Percentiles rank a stretch among this genome's conserved stretches.
These are phyloP conservation scores for Rattus norvegicus DNA, from an alignment of 2,113 vertebrate genomes.

Conservation along the genomic window GRCr8 NC_086021.1:183394501-183395000, in stretches of 20 bases:
- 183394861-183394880: neutral
- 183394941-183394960: neutral
- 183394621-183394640: slow-evolving; percentile 53
- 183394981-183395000: neutral
- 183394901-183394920: rapidly evolving
- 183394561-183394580: neutral
- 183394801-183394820: neutral
- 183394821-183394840: neutral
- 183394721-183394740: neutral
- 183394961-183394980: neutral
- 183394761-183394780: slow-evolving; percentile 55
- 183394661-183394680: neutral
- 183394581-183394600: neutral
- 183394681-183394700: neutral
- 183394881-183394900: neutral
- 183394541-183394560: neutral
- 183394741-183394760: slow-evolving; percentile 54
- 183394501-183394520: neutral
- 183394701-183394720: neutral
- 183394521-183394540: neutral
- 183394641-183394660: slow-evolving; percentile 39
- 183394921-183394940: neutral
- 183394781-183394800: slow-evolving; percentile 41
- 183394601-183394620: neutral
- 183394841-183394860: neutral